Evolutionary conservation across 2,888 invertebrate species (phyloP).

Genomic region (Sisyra terminalis): DNA sequence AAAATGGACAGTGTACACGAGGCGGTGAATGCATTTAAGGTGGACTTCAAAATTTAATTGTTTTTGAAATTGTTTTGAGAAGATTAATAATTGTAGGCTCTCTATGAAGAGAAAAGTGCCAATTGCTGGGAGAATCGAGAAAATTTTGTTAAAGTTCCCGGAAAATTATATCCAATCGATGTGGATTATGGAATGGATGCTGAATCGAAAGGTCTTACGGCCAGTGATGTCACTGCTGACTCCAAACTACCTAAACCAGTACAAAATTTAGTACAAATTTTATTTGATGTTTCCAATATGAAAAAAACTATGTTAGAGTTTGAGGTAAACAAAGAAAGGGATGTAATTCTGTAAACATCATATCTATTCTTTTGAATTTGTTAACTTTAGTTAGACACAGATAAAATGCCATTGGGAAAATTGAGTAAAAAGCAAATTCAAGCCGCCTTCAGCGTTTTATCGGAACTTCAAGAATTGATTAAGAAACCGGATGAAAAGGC

Average conservation of each 20-base stretch:
- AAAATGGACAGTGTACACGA: slow-evolving; percentile 27
- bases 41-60: no score
- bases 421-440: slow-evolving; percentile 81
- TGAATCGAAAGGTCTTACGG: slow-evolving; percentile 29
- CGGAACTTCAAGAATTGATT: slow-evolving; percentile 44
- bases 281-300: slow-evolving; percentile 88
- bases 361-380: slow-evolving; percentile 8
- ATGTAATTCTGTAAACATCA: no score
- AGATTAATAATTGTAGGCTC: slow-evolving; percentile 8
- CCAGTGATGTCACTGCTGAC: slow-evolving; percentile 18
- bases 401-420: slow-evolving; percentile 97
- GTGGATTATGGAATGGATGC: slow-evolving; percentile 47
- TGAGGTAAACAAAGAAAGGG: slow-evolving; percentile 37
- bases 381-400: slow-evolving; percentile 55
- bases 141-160: slow-evolving; percentile 51
- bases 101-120: slow-evolving; percentile 57
- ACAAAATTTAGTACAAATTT: slow-evolving; percentile 65
- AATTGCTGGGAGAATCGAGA: slow-evolving; percentile 57
- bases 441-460: slow-evolving; percentile 66
- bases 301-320: slow-evolving; percentile 85
- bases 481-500: slow-evolving; percentile 28
- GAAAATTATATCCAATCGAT: slow-evolving; percentile 70
- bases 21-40: slow-evolving; percentile 46
- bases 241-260: slow-evolving; percentile 61
- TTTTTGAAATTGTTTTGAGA: no score